A percentile compares a stretch with the other conserved stretches of the same genome.
Conservation (phyloP, 2,797 vertebrate species). For the Xerus rutilus region DNA sequence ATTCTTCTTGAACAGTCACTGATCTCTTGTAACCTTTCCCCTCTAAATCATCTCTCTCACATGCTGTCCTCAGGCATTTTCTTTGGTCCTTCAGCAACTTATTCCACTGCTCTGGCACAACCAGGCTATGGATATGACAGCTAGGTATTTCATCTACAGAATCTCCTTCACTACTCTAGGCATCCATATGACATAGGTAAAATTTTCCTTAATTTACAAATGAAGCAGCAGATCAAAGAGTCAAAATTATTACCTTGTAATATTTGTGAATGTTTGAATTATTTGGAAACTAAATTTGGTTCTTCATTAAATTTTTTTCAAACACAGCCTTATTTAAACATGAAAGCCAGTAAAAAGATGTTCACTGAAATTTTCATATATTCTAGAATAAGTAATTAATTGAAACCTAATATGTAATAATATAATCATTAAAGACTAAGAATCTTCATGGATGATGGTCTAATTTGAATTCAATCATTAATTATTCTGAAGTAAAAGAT, state of each 20-base stretch:
- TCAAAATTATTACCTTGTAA: slow-evolving; percentile 40
- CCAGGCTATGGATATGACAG: not conserved
- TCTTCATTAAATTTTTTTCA: slow-evolving; percentile 42
- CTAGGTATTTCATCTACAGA: not conserved
- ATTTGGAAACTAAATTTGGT: slow-evolving; percentile 54
- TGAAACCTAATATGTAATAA: slow-evolving; percentile 58
- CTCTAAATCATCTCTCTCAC: no score
- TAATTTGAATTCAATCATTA: slow-evolving; percentile 72
- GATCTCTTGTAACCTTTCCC: no score
- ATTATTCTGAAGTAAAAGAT: slow-evolving; percentile 78
- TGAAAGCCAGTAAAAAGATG: slow-evolving; percentile 39
- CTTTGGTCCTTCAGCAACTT: no score
- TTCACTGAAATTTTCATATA: not conserved
- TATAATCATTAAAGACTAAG: slow-evolving; percentile 60
- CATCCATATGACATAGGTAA: not conserved
- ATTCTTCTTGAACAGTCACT: no score
- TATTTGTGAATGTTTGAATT: slow-evolving; percentile 49
- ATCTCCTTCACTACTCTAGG: not conserved
- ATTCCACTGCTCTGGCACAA: no score
- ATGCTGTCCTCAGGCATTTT: no score
- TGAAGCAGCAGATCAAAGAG: not conserved
- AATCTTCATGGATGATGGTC: slow-evolving; percentile 67
- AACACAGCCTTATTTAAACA: not conserved
- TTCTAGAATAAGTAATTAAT: slow-evolving; percentile 57
- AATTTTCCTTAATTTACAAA: slow-evolving; percentile 16